Evolutionary conservation across 2,888 invertebrate genomes (phyloP), one percentile per base, ranked within the genome.

Genomic region (Lasioglossum morio): DNA sequence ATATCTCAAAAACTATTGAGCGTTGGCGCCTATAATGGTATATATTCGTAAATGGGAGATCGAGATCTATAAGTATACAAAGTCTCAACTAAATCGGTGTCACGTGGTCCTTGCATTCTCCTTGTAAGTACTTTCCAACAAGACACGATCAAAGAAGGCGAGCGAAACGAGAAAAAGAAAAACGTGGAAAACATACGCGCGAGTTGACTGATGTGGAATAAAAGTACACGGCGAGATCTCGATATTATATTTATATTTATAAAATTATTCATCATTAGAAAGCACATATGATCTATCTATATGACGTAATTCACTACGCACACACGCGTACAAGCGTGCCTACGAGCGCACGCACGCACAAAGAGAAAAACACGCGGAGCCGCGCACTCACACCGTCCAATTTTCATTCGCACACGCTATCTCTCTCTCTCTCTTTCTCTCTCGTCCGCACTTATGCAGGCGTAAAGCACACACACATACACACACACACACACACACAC

Each of bases 221-320:
- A 94, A 92, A 88, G 88, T 90, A 92, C 90, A 93, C 90, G 74
- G 72, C 91, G 90, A 92, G 89, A 92, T 94, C 93, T 94, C 93
- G 92, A 92, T 94, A 94, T 94, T 93, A 94, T 92, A 92, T 93
- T 94, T 94, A 94, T 94, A 94, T 94, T 94, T 94, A 94, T 94
- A 94, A 94, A 94, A 94, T 94, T 94, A 94, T 94, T 92, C 93
- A 93, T 94, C 94, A 93, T 94, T 94, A 94, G 94, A 94, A 94
- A 94, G 94, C 94, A 94, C 94, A 94, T 94, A 94, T 93, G 93
- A 94, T 94, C 93, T 93, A 94, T 92, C 93, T 94, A 93, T 94
- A 93, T 93, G 94, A 94, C 93, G 93, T 93, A 94, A 94, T 92
- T 94, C 92, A 92, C 93, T 93, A 92, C 90, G 90, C 89, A 92